Base-by-base conservation (phyloP, 2,888 invertebrate species). In the Brachypalpus laphriformis region DNA sequence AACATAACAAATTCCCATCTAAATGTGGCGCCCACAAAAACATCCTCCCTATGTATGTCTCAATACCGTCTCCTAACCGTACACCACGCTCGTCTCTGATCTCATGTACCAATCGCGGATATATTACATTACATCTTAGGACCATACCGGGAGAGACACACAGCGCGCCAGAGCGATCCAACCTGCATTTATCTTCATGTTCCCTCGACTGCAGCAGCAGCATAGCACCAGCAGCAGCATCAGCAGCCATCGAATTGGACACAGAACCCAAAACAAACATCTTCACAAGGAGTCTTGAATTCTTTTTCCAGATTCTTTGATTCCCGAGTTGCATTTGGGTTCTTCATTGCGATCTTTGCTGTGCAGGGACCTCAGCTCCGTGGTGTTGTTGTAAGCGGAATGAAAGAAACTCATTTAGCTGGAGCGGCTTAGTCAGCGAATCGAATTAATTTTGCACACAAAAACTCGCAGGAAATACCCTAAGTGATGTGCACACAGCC, bases 21-120 rank as follows among this genome's bases (percentile, higher is more conserved):
- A 83, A 87, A 81, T 81, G 83, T 87, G 87, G 87, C 87, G 87
- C 87, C 87, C 82, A 81, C 85, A 81, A 81, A 81, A 80, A 85
- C 85, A 85, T 76, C 85, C 75, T 66, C 75, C 65, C 75, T 76
- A 81, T 81, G 71, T 85, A 85, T 76, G 85, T 85, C 85, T 85
- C 81, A 85, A 85, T 85, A 85, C 37, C 42, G 57, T 85, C 78
- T 74, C 57, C 75, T 71, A 68, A 75, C 56, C 75, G 54, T 63
- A 80, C 74, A 70, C 61, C 66, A 68, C 51, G 49, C 66, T 72
- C 56, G 75, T 65, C 70, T 54, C 72, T 22, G 81, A 81, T 85
- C 80, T 81, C 75, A 28, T 85, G 81, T 85, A 85, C 85, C 70
- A 85, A 85, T 85, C 85, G 81, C 85, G 81, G 85, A 85, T 85